Percentiles rank a stretch among this genome's conserved stretches.
phyloP scores from a whole-genome alignment of 2,888 invertebrate species.

The Helleia helle region DNA sequence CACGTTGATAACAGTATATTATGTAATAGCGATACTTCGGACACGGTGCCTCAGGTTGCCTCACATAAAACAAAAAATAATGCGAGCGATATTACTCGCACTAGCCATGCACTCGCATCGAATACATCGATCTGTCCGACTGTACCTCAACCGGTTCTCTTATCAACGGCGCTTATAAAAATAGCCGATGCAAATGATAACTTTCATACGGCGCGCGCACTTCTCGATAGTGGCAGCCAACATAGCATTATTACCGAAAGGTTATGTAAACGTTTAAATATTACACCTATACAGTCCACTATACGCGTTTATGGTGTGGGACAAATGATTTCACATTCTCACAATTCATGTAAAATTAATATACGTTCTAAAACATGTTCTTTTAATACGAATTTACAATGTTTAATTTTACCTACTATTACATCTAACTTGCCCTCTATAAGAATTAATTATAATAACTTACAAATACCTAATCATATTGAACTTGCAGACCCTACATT shows the following conservation, averaged over 20 bases:
- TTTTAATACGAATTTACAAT: not conserved
- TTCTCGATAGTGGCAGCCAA: conserved; percentile 4
- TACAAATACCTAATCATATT: conserved; percentile 13
- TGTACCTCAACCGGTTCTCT: not conserved
- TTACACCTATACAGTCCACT: not conserved
- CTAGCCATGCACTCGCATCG: not conserved
- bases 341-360: not conserved
- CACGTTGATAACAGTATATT: not conserved
- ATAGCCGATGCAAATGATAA: not conserved
- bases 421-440: conserved; percentile 11
- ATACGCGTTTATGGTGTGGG: not conserved
- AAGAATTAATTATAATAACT: not conserved
- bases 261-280: not conserved
- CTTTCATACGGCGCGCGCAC: not conserved
- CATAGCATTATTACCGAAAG: not conserved
- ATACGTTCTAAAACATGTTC: not conserved
- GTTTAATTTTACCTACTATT: conserved; percentile 15
- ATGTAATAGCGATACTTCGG: not conserved
- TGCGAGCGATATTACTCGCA: not conserved
- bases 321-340: not conserved
- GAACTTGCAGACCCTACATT: conserved; percentile 15
- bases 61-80: not conserved
- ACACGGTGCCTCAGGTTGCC: not conserved
- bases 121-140: not conserved
- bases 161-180: conserved; percentile 4